These are phyloP conservation scores for Hydrotaea cyrtoneurina DNA, from an alignment of 2,888 invertebrate species.

Conservation along the genomic window DNA sequence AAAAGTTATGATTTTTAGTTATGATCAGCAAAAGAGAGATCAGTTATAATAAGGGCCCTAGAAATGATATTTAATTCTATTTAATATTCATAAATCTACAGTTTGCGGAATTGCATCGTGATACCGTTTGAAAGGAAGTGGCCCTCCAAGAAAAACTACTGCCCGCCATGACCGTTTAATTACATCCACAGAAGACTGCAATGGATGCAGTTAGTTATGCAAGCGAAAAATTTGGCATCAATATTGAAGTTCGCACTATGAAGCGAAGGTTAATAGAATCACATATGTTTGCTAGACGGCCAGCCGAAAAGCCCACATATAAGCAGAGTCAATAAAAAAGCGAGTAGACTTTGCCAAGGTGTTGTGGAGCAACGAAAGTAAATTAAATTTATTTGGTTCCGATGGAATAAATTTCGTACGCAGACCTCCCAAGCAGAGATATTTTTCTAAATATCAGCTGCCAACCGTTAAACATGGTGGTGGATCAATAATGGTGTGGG, in stretches of 20 bases:
- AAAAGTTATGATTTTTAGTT: too few relatives aligned
- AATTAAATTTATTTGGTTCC: conserved; percentile 19
- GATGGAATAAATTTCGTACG: background rate
- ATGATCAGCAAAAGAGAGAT: too few relatives aligned
- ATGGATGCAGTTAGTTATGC: conserved; percentile 11
- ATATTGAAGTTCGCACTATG: background rate
- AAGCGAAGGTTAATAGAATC: background rate
- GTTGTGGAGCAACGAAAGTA: conserved; percentile 28
- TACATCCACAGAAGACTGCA: background rate
- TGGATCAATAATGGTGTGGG: conserved; percentile 8
- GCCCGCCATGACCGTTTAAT: background rate
- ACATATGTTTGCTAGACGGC: conserved; percentile 13
- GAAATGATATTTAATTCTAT: too few relatives aligned
- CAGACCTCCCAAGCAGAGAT: background rate
- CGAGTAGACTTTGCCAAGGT: conserved; percentile 18
- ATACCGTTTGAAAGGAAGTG: background rate
- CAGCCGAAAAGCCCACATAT: background rate
- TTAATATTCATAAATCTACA: too few relatives aligned
- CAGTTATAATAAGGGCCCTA: too few relatives aligned
- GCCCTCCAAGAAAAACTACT: conserved; percentile 1
- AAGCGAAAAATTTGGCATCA: background rate
- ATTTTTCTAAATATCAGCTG: conserved; percentile 14
- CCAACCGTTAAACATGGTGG: conserved; percentile 10
- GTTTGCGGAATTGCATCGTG: too few relatives aligned
- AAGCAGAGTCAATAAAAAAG: conserved; percentile 9